phyloP scores from a whole-genome alignment of 64 coral and sea anemone genomes.

The Stichodactyla mertensii region DNA sequence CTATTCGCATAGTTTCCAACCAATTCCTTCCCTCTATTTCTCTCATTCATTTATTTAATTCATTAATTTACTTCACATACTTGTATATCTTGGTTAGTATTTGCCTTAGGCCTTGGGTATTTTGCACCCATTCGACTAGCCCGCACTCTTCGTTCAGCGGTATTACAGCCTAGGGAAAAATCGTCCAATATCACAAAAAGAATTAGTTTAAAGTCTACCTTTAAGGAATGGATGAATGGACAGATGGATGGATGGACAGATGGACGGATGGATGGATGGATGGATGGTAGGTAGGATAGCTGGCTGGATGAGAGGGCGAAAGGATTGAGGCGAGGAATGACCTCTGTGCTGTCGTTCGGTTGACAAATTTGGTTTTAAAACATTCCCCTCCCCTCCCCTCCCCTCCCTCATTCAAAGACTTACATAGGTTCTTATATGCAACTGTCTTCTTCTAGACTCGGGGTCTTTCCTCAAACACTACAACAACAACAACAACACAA shows the following conservation, averaged over 20 bases:
- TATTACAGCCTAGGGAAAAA: slow-evolving; percentile 67
- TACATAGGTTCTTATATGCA: slow-evolving; percentile 92
- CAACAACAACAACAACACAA: neutral
- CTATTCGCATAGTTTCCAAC: neutral
- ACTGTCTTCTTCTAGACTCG: slow-evolving; percentile 68
- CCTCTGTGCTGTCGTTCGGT: too few species aligned
- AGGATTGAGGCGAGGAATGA: too few species aligned
- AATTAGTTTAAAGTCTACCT: too few species aligned
- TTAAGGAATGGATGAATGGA: too few species aligned
- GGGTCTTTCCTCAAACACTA: slow-evolving; percentile 94
- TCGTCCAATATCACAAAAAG: neutral
- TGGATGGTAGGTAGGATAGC: too few species aligned
- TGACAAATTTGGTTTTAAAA: too few species aligned
- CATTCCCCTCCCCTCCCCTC: too few species aligned
- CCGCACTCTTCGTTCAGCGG: slow-evolving; percentile 97
- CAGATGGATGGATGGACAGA: too few species aligned
- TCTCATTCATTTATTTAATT: neutral
- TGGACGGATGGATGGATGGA: too few species aligned
- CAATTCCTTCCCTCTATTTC: neutral
- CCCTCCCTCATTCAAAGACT: neutral
- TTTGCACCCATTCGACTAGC: slow-evolving; percentile 90
- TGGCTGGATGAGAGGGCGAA: too few species aligned
- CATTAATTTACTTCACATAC: slow-evolving; percentile 3
- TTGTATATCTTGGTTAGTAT: slow-evolving; percentile 93
- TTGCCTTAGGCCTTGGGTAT: slow-evolving; percentile 75